phyloP scores from a whole-genome alignment of 2,797 vertebrate genomes.

The Malurus splendens region DNA sequence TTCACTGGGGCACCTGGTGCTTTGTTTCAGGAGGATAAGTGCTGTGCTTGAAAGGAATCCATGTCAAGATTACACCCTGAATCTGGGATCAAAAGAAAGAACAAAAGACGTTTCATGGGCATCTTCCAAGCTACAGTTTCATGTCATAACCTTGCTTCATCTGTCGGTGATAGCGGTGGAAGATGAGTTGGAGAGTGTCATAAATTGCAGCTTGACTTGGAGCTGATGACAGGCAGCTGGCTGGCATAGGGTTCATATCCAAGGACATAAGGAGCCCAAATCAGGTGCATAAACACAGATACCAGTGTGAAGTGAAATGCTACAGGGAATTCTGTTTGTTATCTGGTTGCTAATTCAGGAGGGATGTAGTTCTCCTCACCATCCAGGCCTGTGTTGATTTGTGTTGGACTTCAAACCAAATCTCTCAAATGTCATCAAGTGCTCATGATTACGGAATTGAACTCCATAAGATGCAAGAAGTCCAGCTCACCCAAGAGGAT shows the following conservation, averaged over 20 bases:
- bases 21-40: background rate
- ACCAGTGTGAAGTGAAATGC: background rate
- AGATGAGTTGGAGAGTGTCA: background rate
- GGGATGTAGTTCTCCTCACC: background rate
- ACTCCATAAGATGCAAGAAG: background rate
- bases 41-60: background rate
- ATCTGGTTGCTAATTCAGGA: background rate
- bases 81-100: background rate
- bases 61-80: background rate
- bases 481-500: fast-evolving
- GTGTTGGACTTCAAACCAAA: background rate
- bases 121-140: background rate
- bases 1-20: background rate
- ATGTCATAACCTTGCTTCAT: background rate
- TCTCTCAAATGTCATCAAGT: background rate
- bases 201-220: background rate
- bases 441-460: background rate
- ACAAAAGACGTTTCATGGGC: background rate
- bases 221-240: background rate
- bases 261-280: background rate
- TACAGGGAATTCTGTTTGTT: background rate
- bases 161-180: background rate
- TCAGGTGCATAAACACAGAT: no score
- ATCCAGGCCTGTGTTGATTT: background rate
- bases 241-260: background rate